Conservation (phyloP, 2,113 vertebrate species). For the Piaya cayana region DNA sequence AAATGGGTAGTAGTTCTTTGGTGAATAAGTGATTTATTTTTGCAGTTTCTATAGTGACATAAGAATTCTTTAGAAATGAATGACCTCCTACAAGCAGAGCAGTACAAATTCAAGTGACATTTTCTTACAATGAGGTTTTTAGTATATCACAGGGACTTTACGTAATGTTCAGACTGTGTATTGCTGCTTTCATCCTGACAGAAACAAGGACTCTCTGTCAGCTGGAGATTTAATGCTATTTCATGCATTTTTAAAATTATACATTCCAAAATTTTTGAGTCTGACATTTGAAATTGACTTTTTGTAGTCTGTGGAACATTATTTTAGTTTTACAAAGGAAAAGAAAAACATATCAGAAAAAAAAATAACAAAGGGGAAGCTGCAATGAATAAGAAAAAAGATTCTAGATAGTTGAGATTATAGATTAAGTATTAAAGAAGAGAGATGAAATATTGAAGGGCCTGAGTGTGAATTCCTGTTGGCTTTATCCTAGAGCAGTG, state of each 20-base stretch:
- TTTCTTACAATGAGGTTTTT: constrained; percentile 74
- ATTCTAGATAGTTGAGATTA: background rate
- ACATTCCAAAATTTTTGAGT: constrained; percentile 31
- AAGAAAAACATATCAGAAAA: background rate
- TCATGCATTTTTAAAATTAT: constrained; percentile 67
- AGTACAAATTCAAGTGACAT: constrained; percentile 69
- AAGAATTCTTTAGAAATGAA: constrained; percentile 57
- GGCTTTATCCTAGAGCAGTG: background rate
- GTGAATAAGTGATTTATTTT: background rate
- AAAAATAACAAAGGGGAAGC: background rate
- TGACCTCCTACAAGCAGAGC: constrained; percentile 65
- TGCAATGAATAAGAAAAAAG: background rate
- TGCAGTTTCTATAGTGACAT: constrained; percentile 62
- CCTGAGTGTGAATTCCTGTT: background rate
- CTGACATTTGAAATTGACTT: constrained; percentile 65
- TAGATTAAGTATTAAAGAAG: background rate
- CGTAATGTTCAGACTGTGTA: constrained; percentile 2
- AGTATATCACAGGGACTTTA: constrained; percentile 53
- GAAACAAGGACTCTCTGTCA: constrained; percentile 70
- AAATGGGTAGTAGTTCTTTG: constrained; percentile 6
- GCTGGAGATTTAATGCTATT: constrained; percentile 58
- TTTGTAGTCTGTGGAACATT: constrained; percentile 13
- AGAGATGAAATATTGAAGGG: background rate
- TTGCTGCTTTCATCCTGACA: constrained; percentile 19
- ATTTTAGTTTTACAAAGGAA: constrained; percentile 7